Percentiles rank a stretch among this genome's conserved stretches.
Conservation (phyloP, 2,888 invertebrate species). For the Ennomos fuscantarius region DNA sequence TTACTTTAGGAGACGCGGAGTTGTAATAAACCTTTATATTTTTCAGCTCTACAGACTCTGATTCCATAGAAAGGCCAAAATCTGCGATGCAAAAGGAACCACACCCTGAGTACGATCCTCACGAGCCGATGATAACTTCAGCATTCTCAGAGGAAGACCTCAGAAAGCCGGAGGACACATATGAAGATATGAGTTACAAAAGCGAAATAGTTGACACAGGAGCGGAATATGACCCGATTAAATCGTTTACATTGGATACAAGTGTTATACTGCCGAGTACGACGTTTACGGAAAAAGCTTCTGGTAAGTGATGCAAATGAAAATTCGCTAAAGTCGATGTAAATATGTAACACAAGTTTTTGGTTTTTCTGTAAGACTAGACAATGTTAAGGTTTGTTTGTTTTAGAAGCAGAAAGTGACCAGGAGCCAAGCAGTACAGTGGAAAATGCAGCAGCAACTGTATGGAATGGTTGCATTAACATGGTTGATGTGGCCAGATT, state of each 20-base stretch:
- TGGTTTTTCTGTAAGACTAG: neutral
- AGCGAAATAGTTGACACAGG: slow-evolving; percentile 63
- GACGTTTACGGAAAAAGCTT: slow-evolving; percentile 59
- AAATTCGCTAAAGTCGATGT: neutral
- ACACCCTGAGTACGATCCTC: slow-evolving; percentile 80
- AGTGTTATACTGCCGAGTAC: slow-evolving; percentile 56
- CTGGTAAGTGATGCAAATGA: slow-evolving; percentile 50
- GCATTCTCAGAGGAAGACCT: slow-evolving; percentile 79
- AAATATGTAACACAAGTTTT: no score
- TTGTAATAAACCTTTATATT: slow-evolving; percentile 14
- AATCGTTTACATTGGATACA: slow-evolving; percentile 62
- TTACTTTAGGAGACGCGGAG: neutral
- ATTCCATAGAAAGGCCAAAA: slow-evolving; percentile 77
- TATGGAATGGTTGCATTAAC: slow-evolving; percentile 94
- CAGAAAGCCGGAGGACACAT: slow-evolving; percentile 74
- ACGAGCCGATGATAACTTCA: slow-evolving; percentile 81
- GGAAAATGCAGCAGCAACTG: slow-evolving; percentile 75
- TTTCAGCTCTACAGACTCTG: slow-evolving; percentile 76
- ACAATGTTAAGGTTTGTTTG: neutral
- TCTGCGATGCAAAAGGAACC: slow-evolving; percentile 76
- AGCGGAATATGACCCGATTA: slow-evolving; percentile 63
- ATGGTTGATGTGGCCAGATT: slow-evolving; percentile 97
- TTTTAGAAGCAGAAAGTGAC: slow-evolving; percentile 87
- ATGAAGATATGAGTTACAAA: slow-evolving; percentile 64
- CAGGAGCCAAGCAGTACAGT: slow-evolving; percentile 93